Evolutionary conservation across 2,888 invertebrate genomes (phyloP).

Genomic region (Cataglyphis rosenhaueri): DNA sequence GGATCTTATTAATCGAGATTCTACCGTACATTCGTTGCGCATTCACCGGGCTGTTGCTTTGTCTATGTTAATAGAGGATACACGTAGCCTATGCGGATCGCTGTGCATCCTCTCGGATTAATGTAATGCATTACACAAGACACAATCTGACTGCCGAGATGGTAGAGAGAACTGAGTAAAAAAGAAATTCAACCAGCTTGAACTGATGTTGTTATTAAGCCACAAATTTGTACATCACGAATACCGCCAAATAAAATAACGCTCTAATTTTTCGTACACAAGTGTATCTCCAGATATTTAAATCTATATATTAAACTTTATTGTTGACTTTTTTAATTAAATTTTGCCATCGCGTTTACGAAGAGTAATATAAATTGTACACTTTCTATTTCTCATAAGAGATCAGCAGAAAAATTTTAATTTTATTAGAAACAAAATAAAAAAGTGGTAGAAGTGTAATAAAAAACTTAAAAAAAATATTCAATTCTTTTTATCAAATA

Average conservation of each 20-base stretch:
- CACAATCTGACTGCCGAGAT: background rate
- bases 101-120: constrained; percentile 5
- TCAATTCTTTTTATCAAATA: background rate
- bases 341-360: background rate
- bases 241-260: background rate
- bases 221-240: background rate
- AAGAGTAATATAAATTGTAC: background rate
- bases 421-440: background rate
- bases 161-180: background rate
- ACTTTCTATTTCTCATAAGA: background rate
- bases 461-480: background rate
- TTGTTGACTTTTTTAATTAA: constrained; percentile 6
- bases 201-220: background rate
- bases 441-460: background rate
- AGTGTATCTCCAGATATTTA: background rate
- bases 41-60: constrained; percentile 23
- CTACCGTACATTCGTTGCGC: constrained; percentile 20
- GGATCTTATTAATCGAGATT: constrained; percentile 55
- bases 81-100: constrained; percentile 8
- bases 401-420: background rate
- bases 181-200: constrained; percentile 5
- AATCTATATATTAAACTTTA: background rate
- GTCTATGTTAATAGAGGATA: constrained; percentile 40
- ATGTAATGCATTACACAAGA: constrained; percentile 1
- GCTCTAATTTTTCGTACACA: background rate